Evolutionary conservation across 2,888 invertebrate genomes (phyloP), one percentile per base, ranked within the genome.

Genomic region (Prosapia bicincta): DNA sequence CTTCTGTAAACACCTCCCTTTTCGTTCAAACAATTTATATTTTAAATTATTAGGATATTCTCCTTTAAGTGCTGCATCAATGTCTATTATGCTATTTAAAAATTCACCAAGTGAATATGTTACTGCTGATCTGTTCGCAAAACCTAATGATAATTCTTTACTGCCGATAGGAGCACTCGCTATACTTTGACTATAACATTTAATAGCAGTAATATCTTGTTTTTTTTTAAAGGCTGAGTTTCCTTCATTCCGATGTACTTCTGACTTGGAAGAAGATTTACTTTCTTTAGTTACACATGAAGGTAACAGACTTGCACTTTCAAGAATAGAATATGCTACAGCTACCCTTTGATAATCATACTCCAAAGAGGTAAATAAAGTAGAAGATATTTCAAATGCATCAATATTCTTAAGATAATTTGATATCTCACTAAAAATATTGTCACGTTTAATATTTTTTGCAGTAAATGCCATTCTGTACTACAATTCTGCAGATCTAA

Each of bases 121-220:
- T 10, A 92, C 89, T 26, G 93, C 94, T 66, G 95, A 93, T 81
- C 95, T 88, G 83, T 95, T 95, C 0, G 91, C 91, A 82, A 91
- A 88, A 0, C 92, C 92, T 69, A 92, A 84, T 13, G 88, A 85
- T 78, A 92, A 87, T 81, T 88, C 88, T 78, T 90, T 88, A 15
- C 91, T 88, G 54, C 85, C 83, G 9, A 80, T 79, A 70, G 89
- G 88, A 7, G 93, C 91, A 84, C 87, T 87, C 13, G 90, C 88
- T 79, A 93, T 86, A 79, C 92, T 89, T 82, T 88, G 85, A 71
- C 91, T 90, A 82, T 92, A 92, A 79, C 88, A 88, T 73, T 85
- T 82, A 65, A 86, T 81, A 10, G 86, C 86, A 38, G 80, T 72
- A 26, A 79, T 72, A 77, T 80, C 80, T 71, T 80, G 73, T 71